A percentile compares a stretch with the other conserved stretches of the same genome.
Conservation (phyloP, 2,113 vertebrate species). For the Chascanopsetta lugubris region DNA sequence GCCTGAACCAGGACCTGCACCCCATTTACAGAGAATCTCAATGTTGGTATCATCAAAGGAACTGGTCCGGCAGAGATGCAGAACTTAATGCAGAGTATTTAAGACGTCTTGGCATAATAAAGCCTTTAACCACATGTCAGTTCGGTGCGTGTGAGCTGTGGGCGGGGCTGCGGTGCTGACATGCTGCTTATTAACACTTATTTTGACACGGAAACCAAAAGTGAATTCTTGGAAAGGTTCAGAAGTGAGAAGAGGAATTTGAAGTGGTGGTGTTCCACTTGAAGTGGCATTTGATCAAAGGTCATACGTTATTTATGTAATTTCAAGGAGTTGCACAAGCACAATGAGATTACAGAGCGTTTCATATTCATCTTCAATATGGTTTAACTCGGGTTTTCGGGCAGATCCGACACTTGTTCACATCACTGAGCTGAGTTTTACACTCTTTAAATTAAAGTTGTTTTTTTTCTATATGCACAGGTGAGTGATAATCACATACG, state of each 20-base stretch:
- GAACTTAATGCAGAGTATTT: neutral
- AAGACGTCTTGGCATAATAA: neutral
- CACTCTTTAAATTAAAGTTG: too few species aligned
- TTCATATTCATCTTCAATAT: too few species aligned
- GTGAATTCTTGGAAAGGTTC: neutral
- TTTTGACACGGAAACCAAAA: neutral
- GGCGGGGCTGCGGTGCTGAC: conserved; percentile 3
- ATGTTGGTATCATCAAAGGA: conserved; percentile 4
- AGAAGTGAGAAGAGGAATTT: conserved; percentile 3
- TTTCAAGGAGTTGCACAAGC: too few species aligned
- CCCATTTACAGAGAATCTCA: neutral
- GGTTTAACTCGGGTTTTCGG: too few species aligned
- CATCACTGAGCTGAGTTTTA: too few species aligned
- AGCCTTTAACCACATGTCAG: conserved; percentile 4
- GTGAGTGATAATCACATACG: too few species aligned
- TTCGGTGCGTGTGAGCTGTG: conserved; percentile 7
- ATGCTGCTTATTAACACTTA: neutral
- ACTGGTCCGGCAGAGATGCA: conserved; percentile 27
- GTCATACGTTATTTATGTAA: too few species aligned
- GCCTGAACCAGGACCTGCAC: neutral
- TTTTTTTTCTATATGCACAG: too few species aligned
- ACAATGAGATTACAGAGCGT: too few species aligned
- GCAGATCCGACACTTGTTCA: too few species aligned
- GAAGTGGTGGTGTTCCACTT: neutral
- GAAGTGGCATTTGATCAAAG: neutral